Evolutionary conservation across 2,888 invertebrate genomes (phyloP).

Genomic region (Sinopyrophorus schimmeli): DNA sequence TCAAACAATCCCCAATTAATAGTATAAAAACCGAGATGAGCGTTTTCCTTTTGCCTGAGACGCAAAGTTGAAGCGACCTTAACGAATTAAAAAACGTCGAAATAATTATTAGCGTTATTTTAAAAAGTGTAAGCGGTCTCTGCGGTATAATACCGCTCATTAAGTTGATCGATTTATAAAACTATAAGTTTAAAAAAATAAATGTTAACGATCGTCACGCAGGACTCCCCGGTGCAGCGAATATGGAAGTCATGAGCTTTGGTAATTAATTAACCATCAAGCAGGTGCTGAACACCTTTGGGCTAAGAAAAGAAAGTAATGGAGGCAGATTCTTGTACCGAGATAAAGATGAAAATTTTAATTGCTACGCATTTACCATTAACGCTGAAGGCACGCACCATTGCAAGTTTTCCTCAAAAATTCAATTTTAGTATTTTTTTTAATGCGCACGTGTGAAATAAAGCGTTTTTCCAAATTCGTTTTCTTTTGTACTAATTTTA

Average conservation of each 20-base stretch:
- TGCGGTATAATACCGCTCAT: constrained; percentile 14
- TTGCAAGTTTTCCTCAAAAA: no score
- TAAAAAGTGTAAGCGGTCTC: constrained; percentile 4
- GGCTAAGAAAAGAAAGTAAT: constrained; percentile 26
- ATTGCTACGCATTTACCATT: constrained; percentile 16
- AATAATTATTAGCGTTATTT: no score
- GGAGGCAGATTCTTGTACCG: constrained; percentile 20
- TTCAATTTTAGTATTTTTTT: no score
- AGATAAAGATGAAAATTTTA: constrained; percentile 24
- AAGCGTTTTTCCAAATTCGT: no score
- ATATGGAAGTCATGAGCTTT: constrained; percentile 44
- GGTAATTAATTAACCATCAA: constrained; percentile 45
- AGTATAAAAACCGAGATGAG: no score
- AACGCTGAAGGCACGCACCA: no score
- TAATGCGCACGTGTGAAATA: no score
- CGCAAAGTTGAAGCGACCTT: no score
- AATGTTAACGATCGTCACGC: constrained; percentile 43
- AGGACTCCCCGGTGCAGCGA: constrained; percentile 40
- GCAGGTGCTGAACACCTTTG: constrained; percentile 44
- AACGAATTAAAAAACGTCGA: no score
- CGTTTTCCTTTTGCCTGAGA: no score
- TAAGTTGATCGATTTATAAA: constrained; percentile 26
- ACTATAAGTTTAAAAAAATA: constrained; percentile 26
- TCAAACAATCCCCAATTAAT: no score
- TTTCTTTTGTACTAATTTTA: no score